Percentiles rank a stretch among this genome's conserved stretches.
These are phyloP conservation scores for Nycticryphes semicollaris DNA, from an alignment of 2,113 vertebrate genomes.

Conservation along the genomic window DNA sequence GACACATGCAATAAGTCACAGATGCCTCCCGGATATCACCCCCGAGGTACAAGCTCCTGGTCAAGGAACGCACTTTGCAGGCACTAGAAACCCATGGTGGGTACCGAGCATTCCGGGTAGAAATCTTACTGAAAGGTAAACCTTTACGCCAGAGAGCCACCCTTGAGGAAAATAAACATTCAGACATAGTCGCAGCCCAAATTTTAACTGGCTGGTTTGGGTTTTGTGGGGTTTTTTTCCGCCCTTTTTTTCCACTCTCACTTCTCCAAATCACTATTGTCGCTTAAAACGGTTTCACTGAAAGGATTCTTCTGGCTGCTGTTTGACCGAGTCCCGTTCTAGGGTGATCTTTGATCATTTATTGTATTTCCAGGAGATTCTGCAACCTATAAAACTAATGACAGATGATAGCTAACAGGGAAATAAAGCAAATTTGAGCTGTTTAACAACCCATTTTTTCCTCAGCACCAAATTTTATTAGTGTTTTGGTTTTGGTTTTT, in stretches of 20 bases:
- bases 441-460: not conserved
- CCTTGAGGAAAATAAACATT: not conserved
- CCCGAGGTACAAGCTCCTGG: not conserved
- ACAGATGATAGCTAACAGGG: not conserved
- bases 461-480: not conserved
- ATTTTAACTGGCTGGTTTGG: not conserved
- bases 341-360: not conserved
- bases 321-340: not conserved
- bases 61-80: not conserved
- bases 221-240: not conserved
- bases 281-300: not conserved
- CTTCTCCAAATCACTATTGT: not conserved
- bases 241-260: not conserved
- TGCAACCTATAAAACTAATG: not conserved
- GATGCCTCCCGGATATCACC: not conserved
- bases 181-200: not conserved
- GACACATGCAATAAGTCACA: fast-evolving
- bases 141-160: not conserved
- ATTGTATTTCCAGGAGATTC: not conserved
- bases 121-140: not conserved
- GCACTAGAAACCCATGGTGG: fast-evolving
- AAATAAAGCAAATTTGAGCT: not conserved
- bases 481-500: not conserved
- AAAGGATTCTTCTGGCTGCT: not conserved
- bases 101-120: not conserved